Evolutionary conservation across 2,888 invertebrate species (phyloP), one percentile per base, ranked within the genome.

Genomic region (Rhopalosiphum nymphaeae): DNA sequence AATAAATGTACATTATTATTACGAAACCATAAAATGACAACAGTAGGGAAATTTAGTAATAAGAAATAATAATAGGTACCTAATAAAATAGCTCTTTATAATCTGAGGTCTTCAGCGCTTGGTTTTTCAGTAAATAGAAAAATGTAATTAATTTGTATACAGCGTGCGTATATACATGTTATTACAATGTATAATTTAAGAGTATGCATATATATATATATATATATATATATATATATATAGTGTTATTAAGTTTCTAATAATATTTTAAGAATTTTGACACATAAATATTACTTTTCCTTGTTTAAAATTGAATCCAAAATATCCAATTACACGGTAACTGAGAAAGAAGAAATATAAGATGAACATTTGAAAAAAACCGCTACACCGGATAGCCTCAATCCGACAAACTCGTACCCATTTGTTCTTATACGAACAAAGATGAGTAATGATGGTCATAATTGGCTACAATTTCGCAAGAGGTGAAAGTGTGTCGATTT

Each of bases 241-340:
- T 21, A 78, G 36, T 36, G 21, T 36, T 36, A n/a, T 21, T 78
- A 42, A 78, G 36, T 21, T 78, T 78, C 2, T 78, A 36, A 78
- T 42, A 78, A 36, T 78, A 36, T 78, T 36, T 53, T 46, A 89
- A 90, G 10, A 86, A 87, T 61, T 56, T 89, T 93, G 93, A 93
- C 93, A 13, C 89, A 89, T 89, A 89, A 29, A 78, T 89, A 84
- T 89, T n/a, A 84, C 53, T 89, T 57, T 46, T 13, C 42, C 42
- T 36, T 13, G 89, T 49, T 86, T 42, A 29, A 36, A 85, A 90
- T 93, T 87, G 86, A 94, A 94, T 91, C 42, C 61, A 90, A 85
- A 90, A 93, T 93, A 93, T 93, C 85, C 93, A 93, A 93, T 93
- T 93, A 93, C 93, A 89, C 93, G 93, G 84, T 84, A 90, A 44